A percentile compares a stretch with the other conserved stretches of the same genome.
Conservation (phyloP, 2,113 vertebrate species). For the Ranitomeya imitator region DNA sequence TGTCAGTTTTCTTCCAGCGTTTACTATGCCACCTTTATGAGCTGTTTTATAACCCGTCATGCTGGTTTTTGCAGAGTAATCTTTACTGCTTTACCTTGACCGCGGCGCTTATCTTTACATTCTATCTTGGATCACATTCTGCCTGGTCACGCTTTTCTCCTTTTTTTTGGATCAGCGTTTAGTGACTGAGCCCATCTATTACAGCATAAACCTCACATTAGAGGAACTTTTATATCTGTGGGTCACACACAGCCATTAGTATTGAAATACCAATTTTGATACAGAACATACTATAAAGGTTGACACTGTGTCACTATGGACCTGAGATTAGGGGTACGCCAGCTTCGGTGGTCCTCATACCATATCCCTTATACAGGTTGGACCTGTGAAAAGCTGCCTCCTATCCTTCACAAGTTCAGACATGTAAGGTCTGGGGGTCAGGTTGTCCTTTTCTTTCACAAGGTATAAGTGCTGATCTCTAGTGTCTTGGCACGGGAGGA, state of each 20-base stretch:
- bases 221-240: background rate
- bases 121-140: conserved; percentile 20
- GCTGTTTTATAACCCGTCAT: conserved; percentile 5
- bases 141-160: conserved; percentile 32
- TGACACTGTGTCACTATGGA: no score
- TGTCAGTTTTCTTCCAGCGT: conserved; percentile 4
- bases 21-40: conserved; percentile 17
- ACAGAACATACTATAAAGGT: no score
- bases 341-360: no score
- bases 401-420: background rate
- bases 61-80: conserved; percentile 37
- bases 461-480: no score
- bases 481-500: no score
- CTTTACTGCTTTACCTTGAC: conserved; percentile 34
- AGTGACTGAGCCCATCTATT: background rate
- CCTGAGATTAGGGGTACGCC: no score
- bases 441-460: no score
- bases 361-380: background rate
- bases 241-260: background rate
- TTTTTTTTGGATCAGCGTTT: background rate
- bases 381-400: background rate
- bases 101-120: conserved; percentile 25
- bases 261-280: background rate
- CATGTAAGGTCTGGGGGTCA: background rate
- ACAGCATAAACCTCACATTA: background rate